Conservation (phyloP, 2,888 invertebrate species). For the Sycophila texana region DNA sequence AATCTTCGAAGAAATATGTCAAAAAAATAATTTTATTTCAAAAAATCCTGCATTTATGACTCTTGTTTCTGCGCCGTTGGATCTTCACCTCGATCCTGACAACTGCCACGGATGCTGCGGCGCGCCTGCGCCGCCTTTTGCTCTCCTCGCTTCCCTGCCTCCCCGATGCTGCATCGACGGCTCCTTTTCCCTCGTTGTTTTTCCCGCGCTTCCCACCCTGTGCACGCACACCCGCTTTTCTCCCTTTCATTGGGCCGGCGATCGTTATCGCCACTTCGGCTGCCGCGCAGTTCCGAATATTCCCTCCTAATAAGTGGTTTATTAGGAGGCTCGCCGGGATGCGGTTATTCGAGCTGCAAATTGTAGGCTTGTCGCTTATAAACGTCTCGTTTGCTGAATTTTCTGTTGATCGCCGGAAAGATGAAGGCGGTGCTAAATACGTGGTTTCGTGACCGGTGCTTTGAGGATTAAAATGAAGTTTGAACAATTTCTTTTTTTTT, state of each 20-base stretch:
- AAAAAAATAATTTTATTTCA: too few species aligned
- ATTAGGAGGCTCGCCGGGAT: conserved; percentile 17
- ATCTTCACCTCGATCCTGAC: conserved; percentile 74
- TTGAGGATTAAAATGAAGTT: too few species aligned
- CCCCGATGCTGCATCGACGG: conserved; percentile 38
- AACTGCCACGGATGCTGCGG: conserved; percentile 72
- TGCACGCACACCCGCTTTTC: conserved; percentile 25
- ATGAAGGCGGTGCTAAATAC: too few species aligned
- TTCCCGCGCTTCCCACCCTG: conserved; percentile 10
- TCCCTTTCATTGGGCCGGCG: conserved; percentile 45
- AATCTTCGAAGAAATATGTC: too few species aligned
- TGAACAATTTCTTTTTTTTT: background rate
- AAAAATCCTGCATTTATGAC: background rate
- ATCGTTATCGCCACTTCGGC: conserved; percentile 48
- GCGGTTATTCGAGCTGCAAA: background rate
- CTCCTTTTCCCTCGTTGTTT: conserved; percentile 41
- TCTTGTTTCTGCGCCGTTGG: conserved; percentile 57
- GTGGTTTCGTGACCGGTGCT: too few species aligned
- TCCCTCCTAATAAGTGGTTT: conserved; percentile 43
- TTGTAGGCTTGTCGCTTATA: background rate
- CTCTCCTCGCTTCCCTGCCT: conserved; percentile 46
- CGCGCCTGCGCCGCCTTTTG: conserved; percentile 25
- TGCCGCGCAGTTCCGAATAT: conserved; percentile 13
- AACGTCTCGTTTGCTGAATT: too few species aligned
- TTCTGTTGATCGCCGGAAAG: too few species aligned